Conservation (phyloP, 2,888 invertebrate genomes). For the Eristalis arbustorum region DNA sequence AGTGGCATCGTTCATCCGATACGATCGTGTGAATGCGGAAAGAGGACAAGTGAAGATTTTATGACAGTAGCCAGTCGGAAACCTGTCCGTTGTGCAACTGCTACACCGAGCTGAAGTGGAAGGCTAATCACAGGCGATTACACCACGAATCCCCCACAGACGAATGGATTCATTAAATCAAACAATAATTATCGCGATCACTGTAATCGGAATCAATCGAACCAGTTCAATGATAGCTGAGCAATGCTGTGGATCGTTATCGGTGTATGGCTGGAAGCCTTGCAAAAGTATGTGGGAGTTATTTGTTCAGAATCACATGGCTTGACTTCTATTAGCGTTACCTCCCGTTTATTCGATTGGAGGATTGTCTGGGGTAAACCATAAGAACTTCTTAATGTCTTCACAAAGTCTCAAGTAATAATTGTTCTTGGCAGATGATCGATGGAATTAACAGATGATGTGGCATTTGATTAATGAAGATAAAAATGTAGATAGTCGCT, state of each 20-base stretch:
- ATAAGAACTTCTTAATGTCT: too few species aligned
- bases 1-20: not conserved
- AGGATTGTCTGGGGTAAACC: not conserved
- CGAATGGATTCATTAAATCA: not conserved
- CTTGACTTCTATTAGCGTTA: not conserved
- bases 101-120: not conserved
- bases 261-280: not conserved
- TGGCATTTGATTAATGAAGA: too few species aligned
- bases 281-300: not conserved
- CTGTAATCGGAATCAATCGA: not conserved
- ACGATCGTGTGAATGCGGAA: not conserved
- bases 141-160: not conserved
- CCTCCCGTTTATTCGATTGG: not conserved
- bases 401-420: too few species aligned
- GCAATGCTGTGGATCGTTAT: not conserved
- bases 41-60: not conserved
- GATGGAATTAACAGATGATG: too few species aligned
- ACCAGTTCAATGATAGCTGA: not conserved
- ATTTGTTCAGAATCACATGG: not conserved
- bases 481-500: too few species aligned
- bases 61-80: not conserved
- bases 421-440: too few species aligned
- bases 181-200: not conserved
- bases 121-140: not conserved
- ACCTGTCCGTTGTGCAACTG: not conserved